Evolutionary conservation across 2,113 vertebrate species (phyloP), one percentile per base, ranked within the genome.

Genomic region (Myotis davidii): DNA sequence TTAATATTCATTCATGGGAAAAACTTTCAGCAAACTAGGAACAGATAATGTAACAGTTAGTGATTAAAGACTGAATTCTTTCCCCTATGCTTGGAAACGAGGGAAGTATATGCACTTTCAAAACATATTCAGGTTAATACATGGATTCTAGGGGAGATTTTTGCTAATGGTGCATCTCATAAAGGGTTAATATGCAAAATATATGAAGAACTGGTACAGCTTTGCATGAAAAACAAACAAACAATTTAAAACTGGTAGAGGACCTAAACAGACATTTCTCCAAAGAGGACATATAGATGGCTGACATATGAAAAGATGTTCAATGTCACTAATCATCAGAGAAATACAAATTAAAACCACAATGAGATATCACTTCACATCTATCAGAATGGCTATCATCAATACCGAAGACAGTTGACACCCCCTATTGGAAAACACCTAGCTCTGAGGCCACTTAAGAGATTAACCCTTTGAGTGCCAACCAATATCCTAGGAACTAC

Each of bases 111-210:
- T 16, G 17, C 3, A 82, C 65, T 85, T 91, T 90, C 27, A 79
- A 85, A 89, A 95, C 10, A 48, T 8, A 32, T 81, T 93, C 61
- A 72, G 64, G 29, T 76, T 74, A 94, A 94, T 45, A 88, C 29
- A 88, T 56, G 29, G 61, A 76, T 89, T 69, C 37, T 67, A 34
- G 16, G 27, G 42, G 73, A 42, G 73, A 48, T 18, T 48, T 76
- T 50, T 20, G 27, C 50, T n/a, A 52, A 52, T 52, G 76, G 8
- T 79, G 37, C 6, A 79, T 4, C 50, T 25, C 17, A 79, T 79
- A 54, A 79, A n/a, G 3, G 32, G n/a, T 23, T 79, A 54, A 54
- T 79, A 37, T 54, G n/a, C 11, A 54, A 52, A 34, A n/a, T 52
- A 78, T 21, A 34, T 52, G 21, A 52, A 78, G 32, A 52, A n/a